phyloP scores from a whole-genome alignment of 1,140 invertebrate species.

The Chrysopa pallens region DNA sequence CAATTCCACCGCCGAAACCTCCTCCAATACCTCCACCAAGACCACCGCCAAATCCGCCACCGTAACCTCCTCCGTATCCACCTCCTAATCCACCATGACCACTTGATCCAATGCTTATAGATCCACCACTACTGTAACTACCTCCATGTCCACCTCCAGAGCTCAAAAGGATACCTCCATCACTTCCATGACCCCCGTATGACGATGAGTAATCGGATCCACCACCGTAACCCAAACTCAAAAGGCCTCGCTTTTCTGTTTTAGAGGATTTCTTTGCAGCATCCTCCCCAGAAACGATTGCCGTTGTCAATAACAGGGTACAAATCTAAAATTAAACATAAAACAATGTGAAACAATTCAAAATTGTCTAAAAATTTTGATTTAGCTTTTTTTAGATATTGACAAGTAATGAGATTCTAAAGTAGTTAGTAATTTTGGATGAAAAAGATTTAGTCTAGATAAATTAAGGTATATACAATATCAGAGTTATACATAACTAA shows the following conservation, averaged over 20 bases:
- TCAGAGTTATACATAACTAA: no score
- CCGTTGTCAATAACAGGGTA: not conserved
- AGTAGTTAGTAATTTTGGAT: no score
- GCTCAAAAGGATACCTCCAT: not conserved
- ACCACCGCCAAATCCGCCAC: constrained; percentile 5
- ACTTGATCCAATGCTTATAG: not conserved
- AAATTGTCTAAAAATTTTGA: no score
- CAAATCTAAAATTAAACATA: not conserved
- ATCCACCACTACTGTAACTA: not conserved
- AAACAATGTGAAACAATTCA: no score
- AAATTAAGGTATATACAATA: no score
- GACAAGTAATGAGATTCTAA: no score
- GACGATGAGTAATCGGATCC: not conserved
- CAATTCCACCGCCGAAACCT: constrained; percentile 4
- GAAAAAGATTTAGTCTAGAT: no score
- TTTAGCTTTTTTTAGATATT: no score
- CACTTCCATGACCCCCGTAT: not conserved
- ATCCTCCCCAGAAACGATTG: constrained; percentile 1
- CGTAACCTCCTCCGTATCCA: not conserved
- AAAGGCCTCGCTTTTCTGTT: constrained; percentile 2
- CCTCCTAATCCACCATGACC: not conserved
- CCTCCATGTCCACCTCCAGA: not conserved
- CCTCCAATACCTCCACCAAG: constrained; percentile 1
- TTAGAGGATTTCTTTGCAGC: constrained; percentile 1
- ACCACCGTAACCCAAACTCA: not conserved